Percentiles rank a stretch among this genome's conserved stretches.
These are phyloP conservation scores for Alviniconcha marisindica DNA, from an alignment of 1,140 invertebrate genomes.

Conservation along the genomic window DNA sequence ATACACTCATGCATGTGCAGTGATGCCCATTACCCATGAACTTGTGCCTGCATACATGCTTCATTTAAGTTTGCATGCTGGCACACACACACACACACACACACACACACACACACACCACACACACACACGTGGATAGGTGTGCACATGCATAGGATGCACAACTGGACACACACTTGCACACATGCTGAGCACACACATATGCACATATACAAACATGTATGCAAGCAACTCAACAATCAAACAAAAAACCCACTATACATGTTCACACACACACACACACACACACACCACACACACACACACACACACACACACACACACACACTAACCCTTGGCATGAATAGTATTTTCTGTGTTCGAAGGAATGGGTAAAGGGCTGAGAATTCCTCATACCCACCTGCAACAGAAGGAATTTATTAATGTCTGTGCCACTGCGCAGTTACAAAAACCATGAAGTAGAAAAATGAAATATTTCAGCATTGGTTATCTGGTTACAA, in stretches of 20 bases:
- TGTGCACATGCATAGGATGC: too few species aligned
- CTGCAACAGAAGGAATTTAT: too few species aligned
- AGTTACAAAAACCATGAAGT: too few species aligned
- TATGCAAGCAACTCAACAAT: background rate
- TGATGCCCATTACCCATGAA: too few species aligned
- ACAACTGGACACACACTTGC: background rate
- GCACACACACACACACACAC: background rate
- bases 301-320: slow-evolving; percentile 15
- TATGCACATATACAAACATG: background rate
- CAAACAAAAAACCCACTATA: too few species aligned
- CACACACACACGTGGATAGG: slow-evolving; percentile 20
- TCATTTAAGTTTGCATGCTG: background rate
- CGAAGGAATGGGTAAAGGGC: slow-evolving; percentile 76
- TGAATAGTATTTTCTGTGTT: slow-evolving; percentile 75
- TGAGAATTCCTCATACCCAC: slow-evolving; percentile 76
- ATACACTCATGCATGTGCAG: too few species aligned
- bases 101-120: slow-evolving; percentile 7
- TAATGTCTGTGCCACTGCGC: too few species aligned
- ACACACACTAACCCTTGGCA: slow-evolving; percentile 68
- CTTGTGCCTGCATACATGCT: too few species aligned
- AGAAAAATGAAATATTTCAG: too few species aligned
- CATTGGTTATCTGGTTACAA: too few species aligned
- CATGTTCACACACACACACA: slow-evolving; percentile 18
- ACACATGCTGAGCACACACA: background rate
- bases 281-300: slow-evolving; percentile 16